Base-by-base conservation (phyloP, 2,113 vertebrate genomes). In the Rhabdomys dilectus region DNA sequence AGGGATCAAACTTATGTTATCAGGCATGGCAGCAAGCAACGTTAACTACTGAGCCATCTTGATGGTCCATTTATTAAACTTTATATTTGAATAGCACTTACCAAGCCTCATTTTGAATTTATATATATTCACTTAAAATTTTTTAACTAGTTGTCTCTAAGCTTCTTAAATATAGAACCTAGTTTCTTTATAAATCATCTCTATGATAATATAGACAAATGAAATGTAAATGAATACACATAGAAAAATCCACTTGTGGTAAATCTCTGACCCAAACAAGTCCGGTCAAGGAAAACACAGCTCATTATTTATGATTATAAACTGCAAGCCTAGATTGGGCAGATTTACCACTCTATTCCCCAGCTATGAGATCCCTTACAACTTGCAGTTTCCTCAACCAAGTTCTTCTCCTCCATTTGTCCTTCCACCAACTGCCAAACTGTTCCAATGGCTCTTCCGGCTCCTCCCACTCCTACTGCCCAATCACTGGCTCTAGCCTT, bases 51-150 rank as follows among this genome's bases (percentile, higher is more conserved):
- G 39, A 45, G n/a, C 26, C 26, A 85, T 29, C 13, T 31, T 88
- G 60, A 36, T 10, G 89, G 51, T 36, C 51, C 11, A 88, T 97
- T 97, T 73, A 95, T 66, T 80, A 82, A 97, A n/a, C 26, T 87
- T 89, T 48, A 34, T 60, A 36, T 90, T 85, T 91, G n/a, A 89
- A 92, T 53, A 85, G 73, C 70, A 88, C 1, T 78, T 21, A 89
- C 22, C 36, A 80, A 4, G 78, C 10, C 45, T 96, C 42, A 91
- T 31, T 85, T 73, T 91, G 51, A 92, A 93, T 94, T 94, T 95
- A 42, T 95, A 45, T 31, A n/a, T 92, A 12, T 13, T 68, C 45
- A 53, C 72, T 75, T 89, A 70, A 87, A 82, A 53, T 16, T 76
- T 93, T 96, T 34, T n/a, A 92, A 84, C 17, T 73, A 91, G 8